These are phyloP conservation scores for Itoplectis maculator DNA, from an alignment of 2,888 invertebrate genomes.

Conservation along the genomic window DNA sequence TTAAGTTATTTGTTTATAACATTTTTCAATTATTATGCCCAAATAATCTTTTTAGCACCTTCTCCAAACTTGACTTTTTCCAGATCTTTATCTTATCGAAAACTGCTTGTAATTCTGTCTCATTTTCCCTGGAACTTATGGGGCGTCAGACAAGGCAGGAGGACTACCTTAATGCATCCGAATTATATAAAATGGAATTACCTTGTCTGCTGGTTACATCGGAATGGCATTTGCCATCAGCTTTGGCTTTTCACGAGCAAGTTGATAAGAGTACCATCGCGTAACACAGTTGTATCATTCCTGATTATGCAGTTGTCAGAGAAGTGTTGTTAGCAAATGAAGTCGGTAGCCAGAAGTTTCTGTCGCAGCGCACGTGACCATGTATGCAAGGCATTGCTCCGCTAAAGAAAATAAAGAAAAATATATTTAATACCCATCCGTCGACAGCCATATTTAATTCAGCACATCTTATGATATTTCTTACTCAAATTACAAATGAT, in stretches of 20 bases:
- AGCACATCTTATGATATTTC: background rate
- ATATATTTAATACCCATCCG: background rate
- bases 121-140: no score
- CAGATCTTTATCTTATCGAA: no score
- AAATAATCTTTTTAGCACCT: no score
- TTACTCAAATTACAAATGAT: background rate
- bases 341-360: background rate
- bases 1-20: no score
- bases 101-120: no score
- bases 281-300: background rate
- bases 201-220: background rate
- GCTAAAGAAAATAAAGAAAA: conserved; percentile 2
- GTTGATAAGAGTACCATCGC: background rate
- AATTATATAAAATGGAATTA: background rate
- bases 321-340: background rate
- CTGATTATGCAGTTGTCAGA: background rate
- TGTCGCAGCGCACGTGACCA: conserved; percentile 3
- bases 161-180: no score
- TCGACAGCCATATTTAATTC: background rate
- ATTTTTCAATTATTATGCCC: no score
- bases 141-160: no score
- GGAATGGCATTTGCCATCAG: background rate
- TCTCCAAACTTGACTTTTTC: no score
- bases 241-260: background rate
- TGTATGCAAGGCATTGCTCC: background rate